Evolutionary conservation across 2,888 invertebrate genomes (phyloP), one percentile per base, ranked within the genome.

Genomic region (Neria commutata): DNA sequence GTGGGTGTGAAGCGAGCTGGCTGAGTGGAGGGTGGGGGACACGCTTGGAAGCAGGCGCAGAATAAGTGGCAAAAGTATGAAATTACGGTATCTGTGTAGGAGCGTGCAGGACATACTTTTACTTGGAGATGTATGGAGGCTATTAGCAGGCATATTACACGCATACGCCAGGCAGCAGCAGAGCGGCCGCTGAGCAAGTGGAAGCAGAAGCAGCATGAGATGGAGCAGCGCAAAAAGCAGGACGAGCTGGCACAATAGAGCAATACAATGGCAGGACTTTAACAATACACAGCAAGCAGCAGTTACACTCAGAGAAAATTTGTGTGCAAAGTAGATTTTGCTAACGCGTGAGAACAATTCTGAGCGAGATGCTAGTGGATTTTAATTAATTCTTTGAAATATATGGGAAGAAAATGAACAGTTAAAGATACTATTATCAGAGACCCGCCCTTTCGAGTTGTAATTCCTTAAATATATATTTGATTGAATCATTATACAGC

Each of bases 61-160:
- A 37, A 37, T 4, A 19, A 42, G 42, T 42, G 42, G 42, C 19
- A 42, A 14, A 21, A 19, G 14, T 42, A 42, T 42, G 42, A 42
- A 21, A 42, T 19, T 42, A 42, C 42, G 21, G 14, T 37, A n/a
- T n/a, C n/a, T 14, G 37, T 4, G 8, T n/a, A 37, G 19, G 6
- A 29, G 29, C 29, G 29, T 11, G 11, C 42, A 19, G 42, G 42
- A 42, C 42, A 42, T 21, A 42, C 42, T 42, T 42, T 42, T 42
- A 42, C 42, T 42, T 42, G 17, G 42, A 42, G 42, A 17, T 8
- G n/a, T n/a, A 42, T 42, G 72, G 71, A 70, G 73, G 69, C 72
- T 72, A 74, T 72, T 72, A 74, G 75, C 74, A 73, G 73, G 74
- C 73, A 72, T 74, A 72, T 72, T 72, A 72, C 67, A 72, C 71